Percentiles rank a stretch among this genome's conserved stretches.
These are phyloP conservation scores for Drosophila lini DNA, from an alignment of 1,140 invertebrate genomes.

Conservation along the genomic window DNA sequence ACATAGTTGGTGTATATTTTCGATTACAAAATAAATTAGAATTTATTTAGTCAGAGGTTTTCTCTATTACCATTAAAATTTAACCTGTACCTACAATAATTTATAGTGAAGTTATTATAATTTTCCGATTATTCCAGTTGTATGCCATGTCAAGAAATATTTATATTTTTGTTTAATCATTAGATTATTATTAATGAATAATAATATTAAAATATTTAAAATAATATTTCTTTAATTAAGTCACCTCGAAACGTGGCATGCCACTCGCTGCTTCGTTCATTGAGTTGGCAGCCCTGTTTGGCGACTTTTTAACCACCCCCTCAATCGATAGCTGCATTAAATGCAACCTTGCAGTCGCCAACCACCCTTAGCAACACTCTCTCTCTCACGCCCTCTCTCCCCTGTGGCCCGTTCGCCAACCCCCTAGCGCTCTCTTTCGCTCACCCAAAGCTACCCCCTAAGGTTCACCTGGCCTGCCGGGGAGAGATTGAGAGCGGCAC, in stretches of 20 bases:
- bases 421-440: background rate
- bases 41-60: no score
- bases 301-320: conserved; percentile 24
- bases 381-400: conserved; percentile 9
- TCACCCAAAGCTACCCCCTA: conserved; percentile 18
- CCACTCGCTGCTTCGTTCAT: background rate
- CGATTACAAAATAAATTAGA: no score
- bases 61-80: no score
- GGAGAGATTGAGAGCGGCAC: conserved; percentile 4
- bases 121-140: no score
- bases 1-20: no score
- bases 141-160: background rate
- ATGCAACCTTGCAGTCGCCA: conserved; percentile 66
- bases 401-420: conserved; percentile 9
- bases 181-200: no score
- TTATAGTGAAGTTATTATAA: no score
- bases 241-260: background rate
- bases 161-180: background rate
- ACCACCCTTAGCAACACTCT: conserved; percentile 46
- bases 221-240: background rate
- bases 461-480: conserved; percentile 12
- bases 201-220: background rate
- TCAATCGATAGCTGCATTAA: conserved; percentile 58
- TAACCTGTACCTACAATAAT: no score
- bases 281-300: conserved; percentile 47